Conservation (phyloP, 2,113 vertebrate genomes). For the Ctenodactylus gundi region DNA sequence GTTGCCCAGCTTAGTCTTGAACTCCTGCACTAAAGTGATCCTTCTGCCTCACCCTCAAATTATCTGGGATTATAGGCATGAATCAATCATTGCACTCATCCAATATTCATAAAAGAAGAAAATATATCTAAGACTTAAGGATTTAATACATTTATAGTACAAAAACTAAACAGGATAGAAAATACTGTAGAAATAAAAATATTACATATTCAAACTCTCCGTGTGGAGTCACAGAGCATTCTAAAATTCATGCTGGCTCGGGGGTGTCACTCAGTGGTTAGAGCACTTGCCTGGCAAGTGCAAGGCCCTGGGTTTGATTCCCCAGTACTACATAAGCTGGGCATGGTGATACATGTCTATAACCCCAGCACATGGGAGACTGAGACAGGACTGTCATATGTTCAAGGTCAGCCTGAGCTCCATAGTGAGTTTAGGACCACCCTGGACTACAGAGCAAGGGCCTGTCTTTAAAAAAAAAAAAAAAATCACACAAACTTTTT, state of each 20-base stretch:
- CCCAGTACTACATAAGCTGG: too few species aligned
- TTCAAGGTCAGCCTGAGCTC: too few species aligned
- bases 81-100: background rate
- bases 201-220: background rate
- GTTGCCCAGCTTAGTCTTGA: background rate
- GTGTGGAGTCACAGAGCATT: constrained; percentile 30
- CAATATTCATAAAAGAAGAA: background rate
- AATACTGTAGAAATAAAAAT: constrained; percentile 42
- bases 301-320: too few species aligned
- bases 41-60: background rate
- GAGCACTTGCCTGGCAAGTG: too few species aligned
- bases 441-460: too few species aligned
- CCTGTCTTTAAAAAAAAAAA: too few species aligned
- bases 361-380: too few species aligned
- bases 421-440: too few species aligned
- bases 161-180: constrained; percentile 55
- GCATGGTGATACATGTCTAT: too few species aligned
- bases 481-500: too few species aligned
- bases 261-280: too few species aligned
- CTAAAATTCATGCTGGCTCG: constrained; percentile 24
- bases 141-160: background rate
- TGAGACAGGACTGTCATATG: too few species aligned
- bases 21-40: background rate
- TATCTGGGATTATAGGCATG: background rate
- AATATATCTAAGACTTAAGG: background rate